Conservation (phyloP, 2,888 invertebrate genomes). For the Tetanocera ferruginea region DNA sequence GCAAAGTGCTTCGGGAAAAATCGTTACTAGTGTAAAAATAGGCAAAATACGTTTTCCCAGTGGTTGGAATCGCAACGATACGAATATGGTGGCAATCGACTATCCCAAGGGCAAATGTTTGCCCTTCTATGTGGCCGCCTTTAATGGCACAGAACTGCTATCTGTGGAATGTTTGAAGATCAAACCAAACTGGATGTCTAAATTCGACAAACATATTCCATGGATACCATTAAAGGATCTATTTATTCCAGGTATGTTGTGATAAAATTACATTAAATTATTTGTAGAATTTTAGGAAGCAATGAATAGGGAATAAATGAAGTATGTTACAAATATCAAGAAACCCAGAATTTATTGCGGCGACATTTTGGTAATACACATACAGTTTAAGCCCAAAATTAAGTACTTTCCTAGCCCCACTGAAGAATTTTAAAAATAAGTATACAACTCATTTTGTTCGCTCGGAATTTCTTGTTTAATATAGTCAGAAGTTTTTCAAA, state of each 20-base stretch:
- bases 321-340: no score
- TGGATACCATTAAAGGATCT: conserved; percentile 62
- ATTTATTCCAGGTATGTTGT: conserved; percentile 61
- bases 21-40: conserved; percentile 63
- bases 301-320: no score
- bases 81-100: conserved; percentile 48
- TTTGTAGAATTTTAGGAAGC: no score
- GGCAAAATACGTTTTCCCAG: conserved; percentile 74
- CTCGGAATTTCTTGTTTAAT: no score
- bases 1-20: conserved; percentile 72
- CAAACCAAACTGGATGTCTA: conserved; percentile 89
- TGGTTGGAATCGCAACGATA: conserved; percentile 73
- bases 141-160: conserved; percentile 74
- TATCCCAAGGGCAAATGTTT: conserved; percentile 74
- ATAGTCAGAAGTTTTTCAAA: no score
- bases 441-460: no score
- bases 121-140: conserved; percentile 81
- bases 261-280: neutral
- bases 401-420: no score
- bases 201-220: conserved; percentile 64
- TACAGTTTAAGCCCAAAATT: no score
- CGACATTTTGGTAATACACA: no score
- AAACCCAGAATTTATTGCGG: no score
- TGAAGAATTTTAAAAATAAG: no score
- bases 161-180: conserved; percentile 80